Base-by-base conservation (phyloP, 2,888 invertebrate genomes). In the Megamerina dolium region DNA sequence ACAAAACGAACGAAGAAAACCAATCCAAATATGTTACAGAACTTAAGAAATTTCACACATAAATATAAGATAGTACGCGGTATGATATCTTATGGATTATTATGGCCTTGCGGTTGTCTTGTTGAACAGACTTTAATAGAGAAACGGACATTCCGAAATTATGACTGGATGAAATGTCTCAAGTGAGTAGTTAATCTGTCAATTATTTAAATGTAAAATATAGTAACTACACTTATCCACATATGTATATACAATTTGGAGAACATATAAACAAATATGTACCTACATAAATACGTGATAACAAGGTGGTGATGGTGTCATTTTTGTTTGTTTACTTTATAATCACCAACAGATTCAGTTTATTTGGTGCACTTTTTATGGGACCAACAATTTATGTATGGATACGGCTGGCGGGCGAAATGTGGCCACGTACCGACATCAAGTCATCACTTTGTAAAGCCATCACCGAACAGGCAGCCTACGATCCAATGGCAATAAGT, bases 351-450 rank as follows among this genome's bases (percentile, higher is more conserved):
- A 72, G 82, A 60, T 83, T 81, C 61, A 75, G 80, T 62, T 55
- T 82, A 45, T 83, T 80, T 60, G 83, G 83, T 20, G 76, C 77
- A 29, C 73, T 78, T 37, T 80, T 80, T 59, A 79, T 80, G 49
- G 83, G 83, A 1, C 83, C 83, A 2, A 80, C 81, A n/a, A 65
- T 83, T 12, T 82, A 80, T 58, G 72, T 74, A 14, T 83, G 83
- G 83, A 73, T 85, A 51, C 75, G 77, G 58, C 63, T 82, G 43
- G 80, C 82, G 17, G 74, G 77, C 34, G 70, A 70, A 27, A 68
- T 71, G 68, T 72, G 72, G 72, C 72, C 72, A 12, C 60, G 62
- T 27, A 65, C 63, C 20, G 68, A 69, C 46, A 62, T 72, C 32
- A 68, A 58, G 46, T 69, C 71, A 34, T 72, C 72, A 38, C 44